Evolutionary conservation across 2,113 vertebrate species (phyloP).

Genomic region (Ameiurus melas): DNA sequence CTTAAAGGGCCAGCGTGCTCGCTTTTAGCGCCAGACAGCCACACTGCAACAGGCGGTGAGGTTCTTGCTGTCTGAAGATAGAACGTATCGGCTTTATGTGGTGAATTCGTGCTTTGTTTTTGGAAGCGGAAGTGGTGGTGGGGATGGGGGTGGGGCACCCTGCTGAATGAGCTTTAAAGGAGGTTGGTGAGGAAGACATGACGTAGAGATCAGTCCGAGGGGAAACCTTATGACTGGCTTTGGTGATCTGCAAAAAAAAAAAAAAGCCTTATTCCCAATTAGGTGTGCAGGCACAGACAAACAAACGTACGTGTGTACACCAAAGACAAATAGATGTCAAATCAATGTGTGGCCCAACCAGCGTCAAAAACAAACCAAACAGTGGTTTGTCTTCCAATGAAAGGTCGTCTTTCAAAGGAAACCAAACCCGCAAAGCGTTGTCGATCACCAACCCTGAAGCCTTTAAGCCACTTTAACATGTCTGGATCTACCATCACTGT

Average conservation of each 20-base stretch:
- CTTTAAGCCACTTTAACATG: not conserved
- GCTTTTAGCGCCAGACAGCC: not conserved
- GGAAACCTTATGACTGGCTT: not conserved
- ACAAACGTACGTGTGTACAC: not conserved
- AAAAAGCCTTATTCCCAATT: not conserved
- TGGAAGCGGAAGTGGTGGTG: not conserved
- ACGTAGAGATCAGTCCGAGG: not conserved
- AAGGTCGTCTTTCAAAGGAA: not conserved
- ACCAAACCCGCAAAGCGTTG: not conserved
- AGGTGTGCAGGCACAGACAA: not conserved
- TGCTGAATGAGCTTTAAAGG: not conserved
- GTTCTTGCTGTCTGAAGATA: slow-evolving; percentile 7
- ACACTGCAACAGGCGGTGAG: not conserved
- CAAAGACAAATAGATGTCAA: not conserved
- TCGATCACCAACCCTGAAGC: not conserved
- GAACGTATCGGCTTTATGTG: not conserved
- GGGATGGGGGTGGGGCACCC: too few relatives aligned
- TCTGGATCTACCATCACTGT: not conserved
- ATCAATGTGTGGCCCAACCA: not conserved
- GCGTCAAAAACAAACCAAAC: not conserved
- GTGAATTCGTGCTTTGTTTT: slow-evolving; percentile 9
- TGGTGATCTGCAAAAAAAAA: not conserved
- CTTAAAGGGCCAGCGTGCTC: slow-evolving; percentile 53
- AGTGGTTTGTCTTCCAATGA: slow-evolving; percentile 7
- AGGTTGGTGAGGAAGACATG: not conserved